Conservation (phyloP, 2,113 vertebrate genomes). For the Corapipo altera region DNA sequence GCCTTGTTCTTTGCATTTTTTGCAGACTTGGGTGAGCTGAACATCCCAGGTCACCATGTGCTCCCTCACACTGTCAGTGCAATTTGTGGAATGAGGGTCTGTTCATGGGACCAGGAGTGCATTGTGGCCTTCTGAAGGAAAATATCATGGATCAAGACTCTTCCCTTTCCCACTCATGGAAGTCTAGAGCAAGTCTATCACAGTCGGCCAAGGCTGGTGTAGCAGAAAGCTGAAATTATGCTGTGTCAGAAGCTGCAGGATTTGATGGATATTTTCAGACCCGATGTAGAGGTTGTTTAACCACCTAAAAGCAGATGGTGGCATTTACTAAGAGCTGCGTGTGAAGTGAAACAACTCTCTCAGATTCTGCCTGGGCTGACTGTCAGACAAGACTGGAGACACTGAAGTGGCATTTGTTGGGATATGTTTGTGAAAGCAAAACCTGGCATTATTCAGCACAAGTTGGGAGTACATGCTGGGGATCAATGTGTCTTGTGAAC, state of each 20-base stretch:
- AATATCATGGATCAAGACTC: background rate
- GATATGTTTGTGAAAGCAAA: conserved; percentile 8
- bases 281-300: background rate
- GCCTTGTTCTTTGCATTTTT: background rate
- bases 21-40: background rate
- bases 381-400: background rate
- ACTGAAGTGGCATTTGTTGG: background rate
- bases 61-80: background rate
- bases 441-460: background rate
- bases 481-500: conserved; percentile 1
- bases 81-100: background rate
- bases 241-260: background rate
- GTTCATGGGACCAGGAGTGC: rapidly evolving
- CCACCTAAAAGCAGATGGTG: conserved; percentile 13
- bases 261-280: background rate
- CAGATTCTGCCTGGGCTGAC: background rate
- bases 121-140: background rate
- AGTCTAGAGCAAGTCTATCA: background rate
- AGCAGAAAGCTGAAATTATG: background rate
- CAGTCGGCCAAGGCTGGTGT: background rate
- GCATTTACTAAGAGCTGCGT: background rate
- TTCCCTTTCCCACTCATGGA: background rate
- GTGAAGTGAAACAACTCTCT: background rate
- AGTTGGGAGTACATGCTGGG: background rate
- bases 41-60: background rate